These are phyloP conservation scores for Plagodis dolabraria DNA, from an alignment of 2,888 invertebrate species.

Conservation along the genomic window DNA sequence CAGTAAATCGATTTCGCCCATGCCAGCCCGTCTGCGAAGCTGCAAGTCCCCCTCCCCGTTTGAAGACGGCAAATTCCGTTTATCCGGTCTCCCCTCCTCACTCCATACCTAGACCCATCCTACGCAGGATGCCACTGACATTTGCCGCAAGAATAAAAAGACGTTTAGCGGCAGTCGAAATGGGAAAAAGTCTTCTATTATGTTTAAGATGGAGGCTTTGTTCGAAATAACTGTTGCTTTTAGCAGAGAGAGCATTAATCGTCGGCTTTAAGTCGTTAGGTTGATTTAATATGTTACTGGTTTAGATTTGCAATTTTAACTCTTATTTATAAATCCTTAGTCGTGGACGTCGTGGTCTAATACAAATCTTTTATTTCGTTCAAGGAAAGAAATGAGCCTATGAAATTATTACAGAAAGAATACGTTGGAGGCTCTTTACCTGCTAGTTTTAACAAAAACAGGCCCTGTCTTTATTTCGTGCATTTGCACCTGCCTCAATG, in stretches of 20 bases:
- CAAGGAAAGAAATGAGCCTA: neutral
- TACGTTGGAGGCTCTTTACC: slow-evolving; percentile 47
- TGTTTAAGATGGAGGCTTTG: slow-evolving; percentile 10
- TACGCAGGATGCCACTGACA: slow-evolving; percentile 45
- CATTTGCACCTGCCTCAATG: slow-evolving; percentile 64
- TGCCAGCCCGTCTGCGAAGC: slow-evolving; percentile 56
- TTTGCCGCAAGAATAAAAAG: slow-evolving; percentile 37
- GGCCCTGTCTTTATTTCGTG: slow-evolving; percentile 50
- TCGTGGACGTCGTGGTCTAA: too few species aligned
- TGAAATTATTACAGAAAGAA: slow-evolving; percentile 23
- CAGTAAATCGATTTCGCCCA: slow-evolving; percentile 47
- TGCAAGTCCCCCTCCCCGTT: slow-evolving; percentile 43
- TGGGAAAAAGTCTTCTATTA: slow-evolving; percentile 22
- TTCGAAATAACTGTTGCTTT: slow-evolving; percentile 10
- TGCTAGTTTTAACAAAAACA: slow-evolving; percentile 49
- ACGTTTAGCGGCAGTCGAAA: slow-evolving; percentile 37
- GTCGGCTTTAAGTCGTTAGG: neutral
- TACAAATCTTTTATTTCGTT: neutral
- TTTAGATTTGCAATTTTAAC: neutral
- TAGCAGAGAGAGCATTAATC: slow-evolving; percentile 7
- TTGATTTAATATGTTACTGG: neutral
- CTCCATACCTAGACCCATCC: slow-evolving; percentile 39
- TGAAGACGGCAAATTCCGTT: slow-evolving; percentile 50
- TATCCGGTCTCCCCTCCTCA: slow-evolving; percentile 39
- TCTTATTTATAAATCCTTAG: neutral